Percentiles rank a stretch among this genome's conserved stretches.
Conservation (phyloP, 2,113 vertebrate genomes). For the Otocyon megalotis region DNA sequence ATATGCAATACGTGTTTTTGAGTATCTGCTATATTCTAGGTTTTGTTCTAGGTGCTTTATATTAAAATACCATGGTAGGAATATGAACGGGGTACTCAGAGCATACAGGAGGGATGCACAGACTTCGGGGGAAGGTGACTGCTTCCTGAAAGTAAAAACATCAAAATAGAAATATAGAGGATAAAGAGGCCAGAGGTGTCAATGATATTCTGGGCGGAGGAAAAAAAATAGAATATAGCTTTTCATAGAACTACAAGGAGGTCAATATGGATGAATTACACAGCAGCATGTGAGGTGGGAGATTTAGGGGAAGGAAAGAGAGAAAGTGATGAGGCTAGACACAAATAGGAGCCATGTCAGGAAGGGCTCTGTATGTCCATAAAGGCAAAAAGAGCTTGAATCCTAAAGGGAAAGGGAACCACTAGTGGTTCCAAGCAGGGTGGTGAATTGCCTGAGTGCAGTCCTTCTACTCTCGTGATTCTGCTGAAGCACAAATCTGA, state of each 20-base stretch:
- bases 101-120: background rate
- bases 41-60: slow-evolving; percentile 37
- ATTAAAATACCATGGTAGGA: background rate
- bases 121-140: background rate
- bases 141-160: background rate
- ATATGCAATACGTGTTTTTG: background rate
- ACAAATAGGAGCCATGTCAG: background rate
- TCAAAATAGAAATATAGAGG: background rate
- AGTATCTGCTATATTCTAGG: background rate
- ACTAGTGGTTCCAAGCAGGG: background rate
- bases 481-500: background rate
- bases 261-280: background rate
- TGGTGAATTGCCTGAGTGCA: background rate
- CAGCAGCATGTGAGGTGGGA: background rate
- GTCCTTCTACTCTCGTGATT: background rate
- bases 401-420: background rate
- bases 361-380: background rate
- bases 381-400: background rate
- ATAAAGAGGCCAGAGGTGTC: background rate
- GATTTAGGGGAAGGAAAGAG: background rate
- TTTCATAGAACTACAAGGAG: background rate
- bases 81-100: background rate
- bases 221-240: background rate
- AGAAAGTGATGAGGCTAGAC: background rate
- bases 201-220: background rate